Evolutionary conservation across 2,797 vertebrate species (phyloP).

Genomic region (Argyrosomus regius): DNA sequence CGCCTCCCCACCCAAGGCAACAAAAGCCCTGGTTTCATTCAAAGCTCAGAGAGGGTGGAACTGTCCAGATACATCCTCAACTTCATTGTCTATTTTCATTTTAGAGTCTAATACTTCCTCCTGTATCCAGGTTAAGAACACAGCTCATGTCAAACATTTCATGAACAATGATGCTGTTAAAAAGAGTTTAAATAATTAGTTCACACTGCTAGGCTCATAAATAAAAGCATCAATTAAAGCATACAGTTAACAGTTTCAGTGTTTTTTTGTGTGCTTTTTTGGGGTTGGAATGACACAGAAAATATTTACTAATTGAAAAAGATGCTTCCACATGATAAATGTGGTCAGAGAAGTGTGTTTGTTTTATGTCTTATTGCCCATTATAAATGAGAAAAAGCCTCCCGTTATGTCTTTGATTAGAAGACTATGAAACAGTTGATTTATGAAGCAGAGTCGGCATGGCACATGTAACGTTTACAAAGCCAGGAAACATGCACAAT

Average conservation of each 20-base stretch:
- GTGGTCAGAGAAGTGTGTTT: not conserved
- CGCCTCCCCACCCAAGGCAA: slow-evolving; percentile 25
- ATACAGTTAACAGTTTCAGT: not conserved
- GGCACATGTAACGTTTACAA: not conserved
- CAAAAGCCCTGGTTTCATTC: slow-evolving; percentile 29
- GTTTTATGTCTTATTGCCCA: not conserved
- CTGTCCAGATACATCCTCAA: slow-evolving; percentile 19
- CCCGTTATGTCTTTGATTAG: not conserved
- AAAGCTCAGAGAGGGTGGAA: slow-evolving; percentile 31
- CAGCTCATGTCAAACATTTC: not conserved
- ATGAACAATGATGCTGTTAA: not conserved
- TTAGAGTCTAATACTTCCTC: not conserved
- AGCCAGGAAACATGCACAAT: not conserved
- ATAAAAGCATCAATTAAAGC: not conserved
- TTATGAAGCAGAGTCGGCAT: not conserved
- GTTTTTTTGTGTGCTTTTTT: not conserved
- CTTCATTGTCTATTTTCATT: not conserved
- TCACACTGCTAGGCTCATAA: not conserved
- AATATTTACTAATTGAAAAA: not conserved
- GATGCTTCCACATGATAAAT: not conserved
- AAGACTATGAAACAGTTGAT: not conserved
- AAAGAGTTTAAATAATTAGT: not conserved
- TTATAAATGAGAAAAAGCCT: not conserved
- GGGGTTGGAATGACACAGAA: not conserved
- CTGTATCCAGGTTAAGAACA: not conserved